Conservation (phyloP, 2,113 vertebrate species). For the Eira barbara region DNA sequence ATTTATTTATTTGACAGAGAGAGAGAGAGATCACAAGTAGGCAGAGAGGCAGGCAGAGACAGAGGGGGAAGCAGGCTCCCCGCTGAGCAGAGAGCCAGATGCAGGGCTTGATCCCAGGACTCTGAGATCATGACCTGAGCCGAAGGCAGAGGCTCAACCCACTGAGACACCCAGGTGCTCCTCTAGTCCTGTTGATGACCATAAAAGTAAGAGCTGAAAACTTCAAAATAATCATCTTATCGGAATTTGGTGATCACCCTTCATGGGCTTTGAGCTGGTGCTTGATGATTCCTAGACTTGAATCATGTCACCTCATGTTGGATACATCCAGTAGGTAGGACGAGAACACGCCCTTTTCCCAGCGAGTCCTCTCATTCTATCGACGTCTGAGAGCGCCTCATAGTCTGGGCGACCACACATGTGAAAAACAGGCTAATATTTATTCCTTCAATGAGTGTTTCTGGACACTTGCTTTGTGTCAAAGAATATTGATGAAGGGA, state of each 20-base stretch:
- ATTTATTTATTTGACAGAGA: no score
- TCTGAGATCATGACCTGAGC: no score
- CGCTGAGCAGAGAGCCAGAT: no score
- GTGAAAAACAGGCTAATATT: neutral
- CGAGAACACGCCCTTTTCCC: neutral
- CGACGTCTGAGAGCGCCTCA: neutral
- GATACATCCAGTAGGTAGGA: neutral
- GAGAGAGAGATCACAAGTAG: no score
- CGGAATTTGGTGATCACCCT: neutral
- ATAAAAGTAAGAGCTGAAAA: slow-evolving; percentile 14
- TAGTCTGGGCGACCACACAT: neutral
- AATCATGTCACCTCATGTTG: neutral
- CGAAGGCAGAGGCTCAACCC: no score
- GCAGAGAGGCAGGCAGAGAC: no score
- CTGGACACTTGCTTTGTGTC: neutral
- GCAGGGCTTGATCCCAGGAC: no score
- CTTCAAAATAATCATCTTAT: neutral
- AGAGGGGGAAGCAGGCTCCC: no score
- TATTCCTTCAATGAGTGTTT: neutral
- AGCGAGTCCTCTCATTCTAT: neutral
- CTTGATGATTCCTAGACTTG: neutral
- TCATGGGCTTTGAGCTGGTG: neutral
- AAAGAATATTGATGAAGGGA: neutral
- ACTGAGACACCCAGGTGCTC: no score
- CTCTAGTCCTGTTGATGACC: neutral